Evolutionary conservation across 2,888 invertebrate species (phyloP), one percentile per base, ranked within the genome.

Genomic region (Ophioninae sp.): DNA sequence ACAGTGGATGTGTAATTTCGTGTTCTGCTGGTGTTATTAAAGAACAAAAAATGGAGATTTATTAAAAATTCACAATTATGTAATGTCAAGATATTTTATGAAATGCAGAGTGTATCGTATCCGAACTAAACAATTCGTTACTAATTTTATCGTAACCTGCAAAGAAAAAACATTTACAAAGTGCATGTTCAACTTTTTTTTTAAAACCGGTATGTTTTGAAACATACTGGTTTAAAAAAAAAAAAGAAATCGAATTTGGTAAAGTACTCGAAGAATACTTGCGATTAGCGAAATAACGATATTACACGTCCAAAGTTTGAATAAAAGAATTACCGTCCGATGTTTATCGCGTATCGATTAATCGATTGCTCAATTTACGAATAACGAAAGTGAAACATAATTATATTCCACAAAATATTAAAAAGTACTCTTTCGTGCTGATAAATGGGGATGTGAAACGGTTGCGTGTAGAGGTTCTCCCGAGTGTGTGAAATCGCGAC

Each of bases 401-500:
- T 13, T 50, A 17, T 50, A 50, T 50, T 10, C 50, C 13, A 3
- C 6, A 10, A 6, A 6, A 17, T 0, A 17, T 0, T 17, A 50
- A 10, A 50, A 50, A 6, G 3, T 5, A 50, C 13, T 50, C 50
- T 6, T 17, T 50, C 50, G 50, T 50, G 50, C 17, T 10, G 50
- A 13, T 50, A 6, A 50, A 50, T 50, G 17, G 13, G 50, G 10
- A 21, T 23, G 61, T 64, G 37, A 64, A 64, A 30, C 30, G 37
- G 21, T 50, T 50, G 50, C 50, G 50, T 50, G 50, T 50, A 50
- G 17, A 2, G 50, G 50, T 13, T 50, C 50, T 50, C 50, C 50
- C 50, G 50, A 50, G 50, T 50, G 50, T 50, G 50, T 50, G 50
- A 50, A 17, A 23, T 61, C 61, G 20, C 61, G 61, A 74, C 62